A percentile compares a stretch with the other conserved stretches of the same genome.
These are phyloP conservation scores for Agonum fuliginosum DNA, from an alignment of 2,888 invertebrate species.

Conservation along the genomic window DNA sequence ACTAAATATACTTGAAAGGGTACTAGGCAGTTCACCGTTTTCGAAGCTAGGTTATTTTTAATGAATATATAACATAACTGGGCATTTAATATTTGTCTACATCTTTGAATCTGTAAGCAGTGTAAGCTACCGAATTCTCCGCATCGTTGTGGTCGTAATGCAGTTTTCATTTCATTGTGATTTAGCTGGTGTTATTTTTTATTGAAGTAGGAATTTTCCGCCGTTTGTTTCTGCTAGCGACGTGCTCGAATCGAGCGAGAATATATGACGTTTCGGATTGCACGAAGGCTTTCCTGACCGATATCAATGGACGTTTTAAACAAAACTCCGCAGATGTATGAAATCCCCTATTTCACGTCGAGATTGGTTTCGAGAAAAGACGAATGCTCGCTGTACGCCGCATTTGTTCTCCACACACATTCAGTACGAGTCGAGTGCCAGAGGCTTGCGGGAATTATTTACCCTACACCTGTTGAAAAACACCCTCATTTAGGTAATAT, in stretches of 20 bases:
- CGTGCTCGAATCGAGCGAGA: not conserved
- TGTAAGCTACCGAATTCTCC: too few species aligned
- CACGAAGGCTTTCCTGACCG: constrained; percentile 43
- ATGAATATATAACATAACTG: too few species aligned
- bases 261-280: constrained; percentile 39
- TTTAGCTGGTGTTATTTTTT: not conserved
- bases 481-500: too few species aligned
- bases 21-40: too few species aligned
- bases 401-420: constrained; percentile 3
- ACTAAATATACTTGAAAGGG: too few species aligned
- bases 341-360: constrained; percentile 57
- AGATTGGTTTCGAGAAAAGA: constrained; percentile 54
- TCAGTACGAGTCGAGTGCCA: not conserved
- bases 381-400: constrained; percentile 4
- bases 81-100: too few species aligned
- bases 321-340: constrained; percentile 51
- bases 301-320: constrained; percentile 59
- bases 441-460: not conserved
- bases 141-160: too few species aligned
- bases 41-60: too few species aligned
- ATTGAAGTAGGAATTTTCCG: not conserved
- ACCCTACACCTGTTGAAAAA: not conserved
- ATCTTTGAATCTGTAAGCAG: too few species aligned
- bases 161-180: not conserved
- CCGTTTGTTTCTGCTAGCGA: not conserved